Evolutionary conservation across 2,113 vertebrate species (phyloP).

Genomic region (Callionymus lyra): DNA sequence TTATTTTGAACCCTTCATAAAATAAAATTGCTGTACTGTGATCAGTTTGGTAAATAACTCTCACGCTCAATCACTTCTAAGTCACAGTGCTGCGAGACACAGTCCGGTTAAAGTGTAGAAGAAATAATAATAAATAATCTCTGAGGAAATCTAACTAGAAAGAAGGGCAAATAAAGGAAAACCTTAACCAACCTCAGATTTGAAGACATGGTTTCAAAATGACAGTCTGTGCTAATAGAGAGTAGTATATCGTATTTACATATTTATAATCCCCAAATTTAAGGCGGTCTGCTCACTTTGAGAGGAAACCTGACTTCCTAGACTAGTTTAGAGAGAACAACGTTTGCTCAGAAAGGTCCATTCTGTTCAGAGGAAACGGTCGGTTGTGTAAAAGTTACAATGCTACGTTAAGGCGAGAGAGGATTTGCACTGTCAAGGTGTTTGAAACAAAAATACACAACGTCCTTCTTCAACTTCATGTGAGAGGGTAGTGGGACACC

Average conservation of each 20-base stretch:
- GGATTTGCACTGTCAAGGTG: constrained; percentile 16
- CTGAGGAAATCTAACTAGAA: not conserved
- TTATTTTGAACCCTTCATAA: too few species aligned
- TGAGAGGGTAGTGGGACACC: constrained; percentile 20
- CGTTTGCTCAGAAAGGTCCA: too few species aligned
- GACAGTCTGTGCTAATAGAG: constrained; percentile 30
- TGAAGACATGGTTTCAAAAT: constrained; percentile 24
- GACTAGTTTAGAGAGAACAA: too few species aligned
- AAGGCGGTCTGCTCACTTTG: constrained; percentile 35
- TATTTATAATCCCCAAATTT: constrained; percentile 35
- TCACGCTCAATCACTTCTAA: too few species aligned
- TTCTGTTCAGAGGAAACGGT: constrained; percentile 5
- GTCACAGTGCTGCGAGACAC: too few species aligned
- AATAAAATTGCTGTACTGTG: too few species aligned
- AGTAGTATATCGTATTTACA: constrained; percentile 32
- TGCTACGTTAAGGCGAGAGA: constrained; percentile 49
- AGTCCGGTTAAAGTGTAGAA: too few species aligned
- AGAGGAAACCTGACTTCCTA: constrained; percentile 3
- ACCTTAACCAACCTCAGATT: constrained; percentile 16
- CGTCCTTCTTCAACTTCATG: constrained; percentile 24
- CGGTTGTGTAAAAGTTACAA: constrained; percentile 3
- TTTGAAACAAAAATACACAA: constrained; percentile 18
- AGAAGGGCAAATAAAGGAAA: not conserved
- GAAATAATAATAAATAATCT: not conserved
- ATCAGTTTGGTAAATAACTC: too few species aligned